Conservation (phyloP, 2,888 invertebrate species). For the Drosophila yooni region DNA sequence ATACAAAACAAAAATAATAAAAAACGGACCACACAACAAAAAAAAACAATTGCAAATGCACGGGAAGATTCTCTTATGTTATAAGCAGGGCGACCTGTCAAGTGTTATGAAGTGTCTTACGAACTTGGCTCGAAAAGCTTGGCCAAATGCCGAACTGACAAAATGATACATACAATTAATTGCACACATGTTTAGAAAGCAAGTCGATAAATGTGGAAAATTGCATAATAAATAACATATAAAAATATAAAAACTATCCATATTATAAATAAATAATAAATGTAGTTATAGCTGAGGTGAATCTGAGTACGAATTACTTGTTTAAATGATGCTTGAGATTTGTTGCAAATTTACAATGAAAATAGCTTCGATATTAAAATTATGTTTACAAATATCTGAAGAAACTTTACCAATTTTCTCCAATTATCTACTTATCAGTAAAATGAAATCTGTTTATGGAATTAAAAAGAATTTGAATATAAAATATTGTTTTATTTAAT, state of each 20-base stretch:
- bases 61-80: conserved; percentile 30
- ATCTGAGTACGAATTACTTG: background rate
- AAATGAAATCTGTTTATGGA: background rate
- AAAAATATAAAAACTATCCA: background rate
- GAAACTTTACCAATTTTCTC: background rate
- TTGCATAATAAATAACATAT: background rate
- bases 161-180: conserved; percentile 68
- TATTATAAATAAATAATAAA: background rate
- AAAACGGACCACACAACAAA: conserved; percentile 3
- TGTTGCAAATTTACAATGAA: background rate
- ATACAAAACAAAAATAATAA: background rate
- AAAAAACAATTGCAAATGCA: conserved; percentile 15
- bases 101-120: conserved; percentile 57
- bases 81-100: conserved; percentile 33
- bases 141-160: conserved; percentile 63
- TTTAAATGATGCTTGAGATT: background rate
- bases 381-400: background rate
- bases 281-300: background rate
- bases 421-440: background rate
- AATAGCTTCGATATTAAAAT: background rate
- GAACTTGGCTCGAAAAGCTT: conserved; percentile 55
- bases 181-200: conserved; percentile 44
- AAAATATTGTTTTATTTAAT: background rate
- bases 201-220: conserved; percentile 23
- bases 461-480: background rate